A percentile compares a stretch with the other conserved stretches of the same genome.
These are phyloP conservation scores for Crotalus horridus DNA, from an alignment of 2,113 vertebrate species.

Conservation along the genomic window DNA sequence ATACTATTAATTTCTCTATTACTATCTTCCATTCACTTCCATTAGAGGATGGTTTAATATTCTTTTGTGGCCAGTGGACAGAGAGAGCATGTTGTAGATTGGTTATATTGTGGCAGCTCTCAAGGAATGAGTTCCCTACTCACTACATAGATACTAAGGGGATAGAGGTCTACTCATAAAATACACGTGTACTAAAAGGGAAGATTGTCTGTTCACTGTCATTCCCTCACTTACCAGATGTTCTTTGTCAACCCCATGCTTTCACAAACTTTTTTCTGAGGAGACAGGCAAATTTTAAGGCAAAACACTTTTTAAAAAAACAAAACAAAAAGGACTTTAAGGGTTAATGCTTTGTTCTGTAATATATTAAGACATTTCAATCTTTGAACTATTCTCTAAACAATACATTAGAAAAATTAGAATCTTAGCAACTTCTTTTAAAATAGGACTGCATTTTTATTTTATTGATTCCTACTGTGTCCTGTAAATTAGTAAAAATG, in stretches of 20 bases:
- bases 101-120: background rate
- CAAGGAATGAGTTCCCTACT: background rate
- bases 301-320: background rate
- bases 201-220: background rate
- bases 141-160: background rate
- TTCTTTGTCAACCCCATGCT: background rate
- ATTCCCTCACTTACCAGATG: background rate
- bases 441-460: constrained; percentile 24
- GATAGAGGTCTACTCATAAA: background rate
- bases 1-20: background rate
- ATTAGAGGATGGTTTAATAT: background rate
- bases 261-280: background rate
- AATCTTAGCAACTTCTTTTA: constrained; percentile 52
- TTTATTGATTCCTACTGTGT: background rate
- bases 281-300: background rate
- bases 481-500: background rate
- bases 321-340: background rate
- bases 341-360: background rate
- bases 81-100: background rate
- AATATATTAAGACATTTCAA: background rate
- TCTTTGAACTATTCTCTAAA: background rate
- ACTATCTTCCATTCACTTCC: background rate
- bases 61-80: background rate
- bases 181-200: background rate
- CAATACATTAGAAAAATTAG: background rate